Evolutionary conservation across 2,888 invertebrate genomes (phyloP).

Genomic region (Rhagonycha fulva): DNA sequence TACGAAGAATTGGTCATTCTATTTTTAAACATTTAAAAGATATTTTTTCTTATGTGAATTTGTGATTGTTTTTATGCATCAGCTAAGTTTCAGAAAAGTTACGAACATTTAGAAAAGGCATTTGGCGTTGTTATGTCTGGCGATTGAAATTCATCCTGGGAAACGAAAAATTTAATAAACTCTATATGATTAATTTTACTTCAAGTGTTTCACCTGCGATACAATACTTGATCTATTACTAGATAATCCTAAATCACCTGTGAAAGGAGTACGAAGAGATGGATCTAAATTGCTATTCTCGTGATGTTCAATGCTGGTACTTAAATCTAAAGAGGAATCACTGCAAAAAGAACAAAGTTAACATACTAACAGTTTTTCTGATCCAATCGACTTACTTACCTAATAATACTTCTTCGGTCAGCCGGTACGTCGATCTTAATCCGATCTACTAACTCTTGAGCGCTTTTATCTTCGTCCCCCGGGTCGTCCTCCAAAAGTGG

Average conservation of each 20-base stretch:
- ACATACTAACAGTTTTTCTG: neutral
- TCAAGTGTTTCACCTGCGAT: constrained; percentile 54
- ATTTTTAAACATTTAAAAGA: constrained; percentile 4
- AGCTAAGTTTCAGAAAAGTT: constrained; percentile 29
- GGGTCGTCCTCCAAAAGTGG: constrained; percentile 57
- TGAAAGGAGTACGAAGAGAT: constrained; percentile 61
- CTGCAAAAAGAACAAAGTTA: constrained; percentile 44
- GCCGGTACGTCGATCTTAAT: constrained; percentile 46
- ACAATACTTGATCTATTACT: constrained; percentile 64
- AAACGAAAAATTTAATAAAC: constrained; percentile 11
- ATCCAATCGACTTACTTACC: constrained; percentile 45
- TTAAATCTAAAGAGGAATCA: constrained; percentile 65
- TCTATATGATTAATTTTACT: neutral
- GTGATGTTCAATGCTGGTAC: constrained; percentile 57
- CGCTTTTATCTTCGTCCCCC: constrained; percentile 47
- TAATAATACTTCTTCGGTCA: constrained; percentile 53
- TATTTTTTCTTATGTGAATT: neutral
- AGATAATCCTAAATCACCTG: constrained; percentile 64
- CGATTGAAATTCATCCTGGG: constrained; percentile 49
- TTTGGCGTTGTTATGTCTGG: constrained; percentile 49
- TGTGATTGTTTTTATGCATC: constrained; percentile 18
- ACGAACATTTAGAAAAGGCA: constrained; percentile 52
- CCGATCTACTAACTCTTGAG: constrained; percentile 44
- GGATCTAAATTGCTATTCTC: constrained; percentile 49
- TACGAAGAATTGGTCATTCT: constrained; percentile 24